phyloP scores from a whole-genome alignment of 2,888 invertebrate genomes.

The Shargacucullia verbasci region DNA sequence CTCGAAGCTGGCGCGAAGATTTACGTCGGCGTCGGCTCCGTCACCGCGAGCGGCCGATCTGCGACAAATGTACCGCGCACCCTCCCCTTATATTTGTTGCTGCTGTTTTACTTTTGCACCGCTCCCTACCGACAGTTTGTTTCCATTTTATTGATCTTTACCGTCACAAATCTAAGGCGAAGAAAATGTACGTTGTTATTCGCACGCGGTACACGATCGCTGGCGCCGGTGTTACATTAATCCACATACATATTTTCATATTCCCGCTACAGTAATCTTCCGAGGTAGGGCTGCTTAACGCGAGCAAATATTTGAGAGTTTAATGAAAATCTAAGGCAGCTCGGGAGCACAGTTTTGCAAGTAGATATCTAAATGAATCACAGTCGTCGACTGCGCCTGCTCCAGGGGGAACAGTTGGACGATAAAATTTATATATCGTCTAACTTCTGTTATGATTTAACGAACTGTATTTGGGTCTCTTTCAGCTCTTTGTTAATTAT shows the following conservation, averaged over 20 bases:
- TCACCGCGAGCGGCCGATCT: slow-evolving; percentile 59
- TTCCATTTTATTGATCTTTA: slow-evolving; percentile 71
- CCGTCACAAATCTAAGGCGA: slow-evolving; percentile 72
- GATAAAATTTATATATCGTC: slow-evolving; percentile 84
- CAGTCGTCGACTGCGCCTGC: slow-evolving; percentile 70
- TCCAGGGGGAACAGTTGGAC: slow-evolving; percentile 72
- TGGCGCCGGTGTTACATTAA: slow-evolving; percentile 70
- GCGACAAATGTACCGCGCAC: slow-evolving; percentile 65
- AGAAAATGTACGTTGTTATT: slow-evolving; percentile 71
- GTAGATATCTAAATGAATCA: slow-evolving; percentile 83
- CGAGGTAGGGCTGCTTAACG: slow-evolving; percentile 72
- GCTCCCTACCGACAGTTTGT: slow-evolving; percentile 69
- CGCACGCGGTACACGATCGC: slow-evolving; percentile 70
- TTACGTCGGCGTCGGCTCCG: slow-evolving; percentile 63
- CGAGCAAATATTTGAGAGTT: slow-evolving; percentile 83
- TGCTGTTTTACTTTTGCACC: slow-evolving; percentile 72
- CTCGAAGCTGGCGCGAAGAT: slow-evolving; percentile 61
- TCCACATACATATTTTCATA: slow-evolving; percentile 79
- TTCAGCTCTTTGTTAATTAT: slow-evolving; percentile 77
- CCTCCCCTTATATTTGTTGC: slow-evolving; percentile 63
- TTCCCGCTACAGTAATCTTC: slow-evolving; percentile 73
- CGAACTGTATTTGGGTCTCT: slow-evolving; percentile 78
- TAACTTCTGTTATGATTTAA: slow-evolving; percentile 85
- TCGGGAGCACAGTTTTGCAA: slow-evolving; percentile 74
- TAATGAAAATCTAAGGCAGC: slow-evolving; percentile 84